Conservation (phyloP, 2,888 invertebrate species). For the Colletes collaris region DNA sequence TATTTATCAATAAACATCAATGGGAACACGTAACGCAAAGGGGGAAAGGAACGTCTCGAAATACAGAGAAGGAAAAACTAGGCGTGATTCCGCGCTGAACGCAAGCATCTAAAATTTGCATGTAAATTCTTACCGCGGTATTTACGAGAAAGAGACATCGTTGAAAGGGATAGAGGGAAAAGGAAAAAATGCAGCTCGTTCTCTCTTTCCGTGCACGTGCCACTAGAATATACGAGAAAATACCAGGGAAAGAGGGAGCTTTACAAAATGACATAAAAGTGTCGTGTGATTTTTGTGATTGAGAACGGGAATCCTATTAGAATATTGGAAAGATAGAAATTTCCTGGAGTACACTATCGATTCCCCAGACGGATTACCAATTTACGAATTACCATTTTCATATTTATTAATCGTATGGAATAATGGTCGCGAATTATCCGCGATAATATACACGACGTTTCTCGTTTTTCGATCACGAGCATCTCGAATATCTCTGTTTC, state of each 20-base stretch:
- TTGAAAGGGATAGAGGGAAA: conserved; percentile 8
- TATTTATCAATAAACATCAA: conserved; percentile 40
- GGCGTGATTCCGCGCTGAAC: conserved; percentile 26
- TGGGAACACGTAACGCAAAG: background rate
- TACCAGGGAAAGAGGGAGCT: background rate
- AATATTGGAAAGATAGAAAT: background rate
- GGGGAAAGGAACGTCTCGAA: background rate
- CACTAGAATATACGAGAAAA: conserved; percentile 8
- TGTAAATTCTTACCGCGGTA: conserved; percentile 44
- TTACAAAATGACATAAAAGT: background rate
- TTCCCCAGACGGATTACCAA: no score
- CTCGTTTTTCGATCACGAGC: no score
- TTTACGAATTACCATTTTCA: no score
- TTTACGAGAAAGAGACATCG: conserved; percentile 42
- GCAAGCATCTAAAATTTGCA: conserved; percentile 41
- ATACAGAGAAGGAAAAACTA: conserved; percentile 1
- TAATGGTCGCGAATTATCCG: no score
- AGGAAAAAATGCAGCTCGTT: conserved; percentile 3
- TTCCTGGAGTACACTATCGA: no score
- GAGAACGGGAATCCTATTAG: background rate
- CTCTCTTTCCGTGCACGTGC: conserved; percentile 19
- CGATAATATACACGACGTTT: no score
- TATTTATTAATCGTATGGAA: no score
- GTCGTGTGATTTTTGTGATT: conserved; percentile 20
- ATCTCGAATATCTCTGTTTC: no score